Percentiles rank a stretch among this genome's conserved stretches.
phyloP scores from a whole-genome alignment of 1,140 invertebrate genomes.

The Lepidurus arcticus region DNA sequence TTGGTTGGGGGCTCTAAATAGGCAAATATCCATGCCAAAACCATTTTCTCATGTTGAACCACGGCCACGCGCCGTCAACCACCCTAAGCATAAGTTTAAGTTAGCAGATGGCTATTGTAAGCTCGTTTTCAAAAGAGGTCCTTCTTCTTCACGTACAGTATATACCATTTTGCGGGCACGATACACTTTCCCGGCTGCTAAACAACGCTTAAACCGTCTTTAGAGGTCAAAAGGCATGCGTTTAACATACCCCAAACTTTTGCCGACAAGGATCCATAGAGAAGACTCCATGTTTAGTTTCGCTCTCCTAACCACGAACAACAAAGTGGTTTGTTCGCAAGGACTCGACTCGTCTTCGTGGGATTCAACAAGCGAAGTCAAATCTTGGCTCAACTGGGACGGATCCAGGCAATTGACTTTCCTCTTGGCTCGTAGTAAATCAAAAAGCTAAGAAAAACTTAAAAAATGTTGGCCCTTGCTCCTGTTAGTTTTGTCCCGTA shows the following conservation, averaged over 20 bases:
- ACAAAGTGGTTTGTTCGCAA: neutral
- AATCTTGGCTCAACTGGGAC: neutral
- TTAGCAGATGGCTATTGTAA: neutral
- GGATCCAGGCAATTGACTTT: neutral
- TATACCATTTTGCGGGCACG: too few species aligned
- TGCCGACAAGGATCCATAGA: neutral
- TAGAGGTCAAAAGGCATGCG: neutral
- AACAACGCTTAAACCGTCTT: neutral
- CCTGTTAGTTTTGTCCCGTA: too few species aligned
- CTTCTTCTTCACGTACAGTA: too few species aligned
- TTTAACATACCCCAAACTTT: neutral
- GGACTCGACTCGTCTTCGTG: neutral
- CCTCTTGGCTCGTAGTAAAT: neutral
- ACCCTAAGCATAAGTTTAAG: neutral
- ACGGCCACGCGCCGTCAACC: constrained; percentile 19
- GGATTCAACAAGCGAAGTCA: neutral
- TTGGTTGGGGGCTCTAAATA: neutral
- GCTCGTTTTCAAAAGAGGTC: neutral
- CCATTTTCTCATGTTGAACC: constrained; percentile 12
- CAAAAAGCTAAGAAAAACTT: neutral
- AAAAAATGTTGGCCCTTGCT: neutral
- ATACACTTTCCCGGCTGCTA: too few species aligned
- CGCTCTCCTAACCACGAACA: neutral
- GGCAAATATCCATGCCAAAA: too few species aligned
- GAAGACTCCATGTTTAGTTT: neutral